Evolutionary conservation across 1,140 invertebrate genomes (phyloP).

Genomic region (Pogonus chalceus): DNA sequence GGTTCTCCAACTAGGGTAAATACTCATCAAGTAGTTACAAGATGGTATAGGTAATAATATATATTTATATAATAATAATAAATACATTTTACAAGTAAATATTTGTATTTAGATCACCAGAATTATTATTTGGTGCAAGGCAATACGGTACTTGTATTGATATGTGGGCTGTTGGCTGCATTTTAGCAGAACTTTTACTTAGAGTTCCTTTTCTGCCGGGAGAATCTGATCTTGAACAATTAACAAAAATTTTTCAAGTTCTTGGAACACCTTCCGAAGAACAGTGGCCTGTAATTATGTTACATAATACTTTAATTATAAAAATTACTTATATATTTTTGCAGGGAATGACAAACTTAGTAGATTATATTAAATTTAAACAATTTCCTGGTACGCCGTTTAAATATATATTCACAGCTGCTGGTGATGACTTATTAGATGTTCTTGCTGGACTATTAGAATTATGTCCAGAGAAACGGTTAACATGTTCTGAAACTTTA

Average conservation of each 20-base stretch:
- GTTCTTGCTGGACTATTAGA: conserved; percentile 69
- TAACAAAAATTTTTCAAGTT: conserved; percentile 89
- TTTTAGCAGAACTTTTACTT: conserved; percentile 88
- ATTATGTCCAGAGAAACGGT: conserved; percentile 77
- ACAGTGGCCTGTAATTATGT: conserved; percentile 68
- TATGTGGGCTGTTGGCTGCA: conserved; percentile 98
- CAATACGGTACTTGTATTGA: conserved; percentile 95
- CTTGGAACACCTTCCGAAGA: conserved; percentile 85
- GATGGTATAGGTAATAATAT: conserved; percentile 68
- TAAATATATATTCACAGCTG: conserved; percentile 91
- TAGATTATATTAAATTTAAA: conserved; percentile 92
- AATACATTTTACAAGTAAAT: background rate
- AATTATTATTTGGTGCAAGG: conserved; percentile 89
- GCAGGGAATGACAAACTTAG: conserved; percentile 68
- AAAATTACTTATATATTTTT: conserved; percentile 18
- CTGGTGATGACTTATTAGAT: conserved; percentile 83
- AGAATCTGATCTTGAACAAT: conserved; percentile 92
- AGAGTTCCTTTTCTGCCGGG: conserved; percentile 90
- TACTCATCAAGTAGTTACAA: conserved; percentile 97
- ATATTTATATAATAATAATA: background rate
- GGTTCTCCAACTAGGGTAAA: conserved; percentile 94
- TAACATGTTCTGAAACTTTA: conserved; percentile 69
- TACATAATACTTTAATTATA: background rate
- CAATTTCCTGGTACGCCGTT: conserved; percentile 71
- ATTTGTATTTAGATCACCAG: conserved; percentile 62